These are phyloP conservation scores for Scopus umbretta DNA, from an alignment of 2,113 vertebrate species.

Conservation along the genomic window DNA sequence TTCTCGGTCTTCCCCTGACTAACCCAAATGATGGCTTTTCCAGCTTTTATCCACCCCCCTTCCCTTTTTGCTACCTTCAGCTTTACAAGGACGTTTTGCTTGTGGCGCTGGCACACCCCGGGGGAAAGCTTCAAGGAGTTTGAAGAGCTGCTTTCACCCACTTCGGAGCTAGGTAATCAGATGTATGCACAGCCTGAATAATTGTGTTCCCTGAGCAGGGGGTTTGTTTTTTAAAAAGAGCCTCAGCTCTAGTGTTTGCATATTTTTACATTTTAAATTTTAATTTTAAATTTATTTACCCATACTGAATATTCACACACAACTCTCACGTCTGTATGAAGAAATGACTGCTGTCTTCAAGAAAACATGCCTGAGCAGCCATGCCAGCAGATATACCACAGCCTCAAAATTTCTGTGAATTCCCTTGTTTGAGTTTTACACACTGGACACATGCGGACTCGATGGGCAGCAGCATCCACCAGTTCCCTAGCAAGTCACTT, in stretches of 20 bases:
- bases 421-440: not conserved
- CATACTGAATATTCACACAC: not conserved
- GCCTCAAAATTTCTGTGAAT: not conserved
- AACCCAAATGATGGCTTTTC: not conserved
- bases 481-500: not conserved
- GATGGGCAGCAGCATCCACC: not conserved
- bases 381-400: not conserved
- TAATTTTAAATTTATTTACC: not conserved
- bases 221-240: not conserved
- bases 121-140: not conserved
- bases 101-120: rapidly evolving
- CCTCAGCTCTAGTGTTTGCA: not conserved
- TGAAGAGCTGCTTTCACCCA: not conserved
- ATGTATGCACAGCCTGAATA: not conserved
- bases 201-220: not conserved
- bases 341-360: not conserved
- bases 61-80: not conserved
- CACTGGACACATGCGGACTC: not conserved
- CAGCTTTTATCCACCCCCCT: not conserved
- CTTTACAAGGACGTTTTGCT: not conserved
- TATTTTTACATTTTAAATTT: constrained; percentile 24
- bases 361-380: not conserved
- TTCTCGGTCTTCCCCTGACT: not conserved
- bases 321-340: not conserved
- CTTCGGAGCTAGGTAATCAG: not conserved